These are phyloP conservation scores for Pinna nobilis DNA, from an alignment of 1,140 invertebrate genomes.

Conservation along the genomic window DNA sequence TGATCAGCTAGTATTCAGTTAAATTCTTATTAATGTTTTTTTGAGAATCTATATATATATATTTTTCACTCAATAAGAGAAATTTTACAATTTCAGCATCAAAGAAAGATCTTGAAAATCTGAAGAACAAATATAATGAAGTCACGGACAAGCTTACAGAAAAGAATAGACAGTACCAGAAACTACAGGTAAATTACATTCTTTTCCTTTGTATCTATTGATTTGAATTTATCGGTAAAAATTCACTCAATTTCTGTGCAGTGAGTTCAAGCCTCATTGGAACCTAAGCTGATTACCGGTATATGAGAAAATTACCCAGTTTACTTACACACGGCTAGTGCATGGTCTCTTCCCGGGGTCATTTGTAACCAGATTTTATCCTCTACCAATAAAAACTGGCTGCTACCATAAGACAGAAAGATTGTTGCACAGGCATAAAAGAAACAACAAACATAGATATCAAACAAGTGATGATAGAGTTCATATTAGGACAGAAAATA, in stretches of 20 bases:
- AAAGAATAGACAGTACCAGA: constrained; percentile 60
- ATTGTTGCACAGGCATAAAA: too few species aligned
- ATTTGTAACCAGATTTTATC: too few species aligned
- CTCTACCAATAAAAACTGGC: too few species aligned
- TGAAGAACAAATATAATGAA: constrained; percentile 56
- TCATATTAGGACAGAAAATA: neutral
- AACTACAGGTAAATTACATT: constrained; percentile 55
- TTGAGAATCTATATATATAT: neutral
- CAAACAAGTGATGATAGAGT: too few species aligned
- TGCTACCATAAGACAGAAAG: too few species aligned
- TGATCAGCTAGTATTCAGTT: too few species aligned
- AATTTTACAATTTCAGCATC: constrained; percentile 55
- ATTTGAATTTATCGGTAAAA: neutral
- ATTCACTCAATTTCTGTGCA: too few species aligned
- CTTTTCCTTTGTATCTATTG: neutral
- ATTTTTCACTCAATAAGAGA: neutral
- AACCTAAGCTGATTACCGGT: too few species aligned
- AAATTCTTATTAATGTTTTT: too few species aligned
- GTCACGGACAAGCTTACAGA: constrained; percentile 55
- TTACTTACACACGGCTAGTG: too few species aligned
- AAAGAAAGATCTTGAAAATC: constrained; percentile 60
- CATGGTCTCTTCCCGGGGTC: too few species aligned
- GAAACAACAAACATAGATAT: neutral
- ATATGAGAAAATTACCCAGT: neutral
- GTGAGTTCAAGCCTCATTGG: too few species aligned